Conservation (phyloP, 2,888 invertebrate species). For the Augochlorella aurata region DNA sequence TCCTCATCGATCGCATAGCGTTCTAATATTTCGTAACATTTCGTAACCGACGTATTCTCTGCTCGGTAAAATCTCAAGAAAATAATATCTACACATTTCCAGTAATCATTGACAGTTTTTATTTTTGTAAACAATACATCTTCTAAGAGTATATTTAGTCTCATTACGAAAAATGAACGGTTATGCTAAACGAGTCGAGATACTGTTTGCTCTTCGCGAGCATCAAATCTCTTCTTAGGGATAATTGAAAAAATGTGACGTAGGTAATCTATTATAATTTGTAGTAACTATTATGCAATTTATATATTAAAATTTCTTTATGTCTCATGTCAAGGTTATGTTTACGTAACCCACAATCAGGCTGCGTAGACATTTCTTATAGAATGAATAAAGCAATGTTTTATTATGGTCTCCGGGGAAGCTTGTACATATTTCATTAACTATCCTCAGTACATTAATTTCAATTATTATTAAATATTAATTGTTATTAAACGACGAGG, state of each 20-base stretch:
- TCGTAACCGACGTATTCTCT: not conserved
- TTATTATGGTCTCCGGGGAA: not conserved
- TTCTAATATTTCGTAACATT: not conserved
- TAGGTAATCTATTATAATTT: not conserved
- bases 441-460: constrained; percentile 7
- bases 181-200: not conserved
- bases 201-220: not conserved
- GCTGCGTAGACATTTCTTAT: not conserved
- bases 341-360: not conserved
- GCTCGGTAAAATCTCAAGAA: no score
- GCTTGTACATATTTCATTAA: constrained; percentile 8
- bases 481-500: not conserved
- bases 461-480: constrained; percentile 9
- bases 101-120: not conserved
- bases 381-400: not conserved
- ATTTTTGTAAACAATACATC: not conserved
- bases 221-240: not conserved
- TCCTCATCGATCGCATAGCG: not conserved
- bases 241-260: not conserved
- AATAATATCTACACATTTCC: no score
- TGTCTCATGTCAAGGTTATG: not conserved
- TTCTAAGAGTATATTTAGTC: not conserved
- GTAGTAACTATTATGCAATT: not conserved
- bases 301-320: not conserved
- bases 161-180: not conserved